Percentiles rank a stretch among this genome's conserved stretches.
Conservation (phyloP, 2,888 invertebrate genomes). For the Abrostola triplasia region DNA sequence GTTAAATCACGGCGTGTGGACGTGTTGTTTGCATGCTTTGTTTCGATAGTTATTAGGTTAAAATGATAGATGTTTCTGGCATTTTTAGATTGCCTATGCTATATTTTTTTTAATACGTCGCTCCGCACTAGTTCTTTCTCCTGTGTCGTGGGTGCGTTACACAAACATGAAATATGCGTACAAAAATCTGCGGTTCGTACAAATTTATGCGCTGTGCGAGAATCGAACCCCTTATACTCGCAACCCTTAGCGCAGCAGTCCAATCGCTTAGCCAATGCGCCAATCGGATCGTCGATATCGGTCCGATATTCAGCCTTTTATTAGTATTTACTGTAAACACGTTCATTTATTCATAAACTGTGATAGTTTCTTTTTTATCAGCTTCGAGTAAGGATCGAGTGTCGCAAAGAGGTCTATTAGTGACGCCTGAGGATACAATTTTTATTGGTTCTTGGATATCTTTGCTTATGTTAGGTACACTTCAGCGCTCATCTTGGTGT, state of each 20-base stretch:
- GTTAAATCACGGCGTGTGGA: not conserved
- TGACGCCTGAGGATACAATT: not conserved
- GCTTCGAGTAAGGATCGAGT: not conserved
- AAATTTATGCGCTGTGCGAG: too few species aligned
- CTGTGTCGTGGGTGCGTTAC: too few species aligned
- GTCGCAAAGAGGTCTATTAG: not conserved
- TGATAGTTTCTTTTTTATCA: not conserved
- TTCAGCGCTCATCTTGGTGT: not conserved
- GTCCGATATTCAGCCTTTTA: too few species aligned
- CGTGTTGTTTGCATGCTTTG: not conserved
- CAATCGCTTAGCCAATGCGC: too few species aligned
- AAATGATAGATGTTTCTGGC: not conserved
- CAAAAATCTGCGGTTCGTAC: too few species aligned
- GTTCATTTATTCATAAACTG: not conserved
- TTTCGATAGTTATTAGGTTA: not conserved
- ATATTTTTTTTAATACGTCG: too few species aligned
- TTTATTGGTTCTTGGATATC: slow-evolving; percentile 4
- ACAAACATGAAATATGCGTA: too few species aligned
- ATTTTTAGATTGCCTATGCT: not conserved
- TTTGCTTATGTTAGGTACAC: not conserved
- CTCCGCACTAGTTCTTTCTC: too few species aligned
- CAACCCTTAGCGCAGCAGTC: too few species aligned
- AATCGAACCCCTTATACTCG: too few species aligned
- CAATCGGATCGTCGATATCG: too few species aligned
- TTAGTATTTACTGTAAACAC: too few species aligned